Evolutionary conservation across 2,888 invertebrate genomes (phyloP).

Genomic region (Xylota sylvarum): DNA sequence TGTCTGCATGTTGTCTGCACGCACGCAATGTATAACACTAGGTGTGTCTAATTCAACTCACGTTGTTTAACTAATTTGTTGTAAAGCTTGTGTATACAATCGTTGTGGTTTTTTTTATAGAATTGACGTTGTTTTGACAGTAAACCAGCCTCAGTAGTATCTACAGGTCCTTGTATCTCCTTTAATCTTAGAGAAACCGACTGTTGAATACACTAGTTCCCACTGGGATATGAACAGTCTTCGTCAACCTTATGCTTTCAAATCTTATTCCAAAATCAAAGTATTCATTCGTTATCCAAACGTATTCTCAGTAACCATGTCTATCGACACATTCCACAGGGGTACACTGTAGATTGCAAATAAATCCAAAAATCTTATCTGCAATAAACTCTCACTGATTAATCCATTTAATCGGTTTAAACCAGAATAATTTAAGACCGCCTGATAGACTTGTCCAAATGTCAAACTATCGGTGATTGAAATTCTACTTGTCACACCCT

Average conservation of each 20-base stretch:
- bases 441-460: conserved; percentile 9
- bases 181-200: too few species aligned
- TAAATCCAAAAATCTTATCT: not conserved
- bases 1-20: conserved; percentile 46
- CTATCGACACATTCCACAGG: not conserved
- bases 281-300: too few species aligned
- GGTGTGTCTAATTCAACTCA: conserved; percentile 45
- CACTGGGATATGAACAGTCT: not conserved
- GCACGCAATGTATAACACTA: conserved; percentile 33
- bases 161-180: too few species aligned
- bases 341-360: not conserved
- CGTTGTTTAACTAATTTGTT: conserved; percentile 15
- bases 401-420: not conserved
- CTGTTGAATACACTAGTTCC: too few species aligned
- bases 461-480: conserved; percentile 3
- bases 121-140: too few species aligned
- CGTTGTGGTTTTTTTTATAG: not conserved
- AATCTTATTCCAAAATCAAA: not conserved
- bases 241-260: not conserved
- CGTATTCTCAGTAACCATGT: not conserved
- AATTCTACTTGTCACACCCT: not conserved
- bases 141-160: too few species aligned
- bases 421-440: not conserved
- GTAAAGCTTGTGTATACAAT: conserved; percentile 12
- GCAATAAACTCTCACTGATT: not conserved